phyloP scores from a whole-genome alignment of 2,797 vertebrate genomes.

The Myotis vivesi region DNA sequence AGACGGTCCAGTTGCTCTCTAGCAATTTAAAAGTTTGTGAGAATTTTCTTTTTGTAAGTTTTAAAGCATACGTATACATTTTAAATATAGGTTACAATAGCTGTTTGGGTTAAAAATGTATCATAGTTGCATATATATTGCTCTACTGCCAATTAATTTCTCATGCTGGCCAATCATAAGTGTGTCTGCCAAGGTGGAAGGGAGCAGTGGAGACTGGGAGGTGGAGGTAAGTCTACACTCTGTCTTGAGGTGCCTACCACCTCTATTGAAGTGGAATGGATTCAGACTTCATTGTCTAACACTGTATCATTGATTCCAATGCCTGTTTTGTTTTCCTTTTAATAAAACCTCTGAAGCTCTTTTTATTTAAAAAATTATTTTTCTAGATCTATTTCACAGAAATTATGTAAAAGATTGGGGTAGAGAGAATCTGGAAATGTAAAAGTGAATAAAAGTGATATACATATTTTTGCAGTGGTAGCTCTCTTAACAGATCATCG shows the following conservation, averaged over 20 bases:
- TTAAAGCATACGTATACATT: not conserved
- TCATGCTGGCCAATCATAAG: not conserved
- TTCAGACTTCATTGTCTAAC: not conserved
- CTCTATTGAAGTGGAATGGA: not conserved
- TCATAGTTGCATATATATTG: not conserved
- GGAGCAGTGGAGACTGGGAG: not conserved
- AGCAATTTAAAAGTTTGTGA: not conserved
- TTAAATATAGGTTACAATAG: not conserved
- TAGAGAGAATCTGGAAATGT: not conserved
- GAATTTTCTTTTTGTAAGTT: not conserved
- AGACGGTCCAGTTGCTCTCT: not conserved
- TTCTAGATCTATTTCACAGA: not conserved
- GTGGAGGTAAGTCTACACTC: not conserved
- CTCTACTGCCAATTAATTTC: not conserved
- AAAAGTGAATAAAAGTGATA: not conserved
- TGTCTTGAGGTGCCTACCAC: not conserved
- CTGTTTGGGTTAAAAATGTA: not conserved
- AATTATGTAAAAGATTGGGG: not conserved
- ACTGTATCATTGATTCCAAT: not conserved
- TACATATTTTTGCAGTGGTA: not conserved
- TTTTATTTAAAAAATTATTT: not conserved
- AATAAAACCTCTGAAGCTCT: not conserved
- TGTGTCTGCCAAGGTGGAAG: not conserved
- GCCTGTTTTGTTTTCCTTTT: not conserved
- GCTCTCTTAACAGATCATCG: not conserved